These are phyloP conservation scores for Drosophila orena DNA, from an alignment of 1,140 invertebrate species.

Conservation along the genomic window DNA sequence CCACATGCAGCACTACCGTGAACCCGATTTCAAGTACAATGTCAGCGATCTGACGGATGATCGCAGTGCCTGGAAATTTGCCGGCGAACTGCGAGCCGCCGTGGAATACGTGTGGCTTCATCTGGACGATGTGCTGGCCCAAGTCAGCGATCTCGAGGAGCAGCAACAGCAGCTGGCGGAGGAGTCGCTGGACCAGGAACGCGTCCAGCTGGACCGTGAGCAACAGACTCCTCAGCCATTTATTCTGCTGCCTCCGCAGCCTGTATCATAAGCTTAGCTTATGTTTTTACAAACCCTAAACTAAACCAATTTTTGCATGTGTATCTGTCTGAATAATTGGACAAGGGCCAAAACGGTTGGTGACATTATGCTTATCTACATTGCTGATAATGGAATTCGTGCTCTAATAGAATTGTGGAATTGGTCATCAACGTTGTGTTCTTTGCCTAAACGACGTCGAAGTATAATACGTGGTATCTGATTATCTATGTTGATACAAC, in stretches of 20 bases:
- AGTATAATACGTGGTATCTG: no score
- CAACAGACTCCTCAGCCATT: constrained; percentile 29
- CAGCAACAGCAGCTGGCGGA: constrained; percentile 45
- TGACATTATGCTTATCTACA: no score
- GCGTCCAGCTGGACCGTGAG: constrained; percentile 21
- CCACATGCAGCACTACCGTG: constrained; percentile 74
- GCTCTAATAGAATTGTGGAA: no score
- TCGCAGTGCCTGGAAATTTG: constrained; percentile 57
- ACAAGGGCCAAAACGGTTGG: no score
- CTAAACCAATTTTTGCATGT: no score
- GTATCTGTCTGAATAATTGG: no score
- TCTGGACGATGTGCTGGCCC: constrained; percentile 46
- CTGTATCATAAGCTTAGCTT: not conserved
- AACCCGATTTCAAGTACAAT: constrained; percentile 49
- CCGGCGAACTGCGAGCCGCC: constrained; percentile 33
- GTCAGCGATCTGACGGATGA: constrained; percentile 44
- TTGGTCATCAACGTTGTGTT: no score
- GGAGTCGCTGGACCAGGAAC: constrained; percentile 32
- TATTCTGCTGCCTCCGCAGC: not conserved
- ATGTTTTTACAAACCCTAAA: not conserved
- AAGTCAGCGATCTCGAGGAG: constrained; percentile 34
- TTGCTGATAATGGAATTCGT: no score
- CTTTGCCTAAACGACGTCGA: no score
- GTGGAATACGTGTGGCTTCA: constrained; percentile 62
- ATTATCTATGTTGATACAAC: no score